Conservation (phyloP, 2,888 invertebrate species). For the Philonicus albiceps region DNA sequence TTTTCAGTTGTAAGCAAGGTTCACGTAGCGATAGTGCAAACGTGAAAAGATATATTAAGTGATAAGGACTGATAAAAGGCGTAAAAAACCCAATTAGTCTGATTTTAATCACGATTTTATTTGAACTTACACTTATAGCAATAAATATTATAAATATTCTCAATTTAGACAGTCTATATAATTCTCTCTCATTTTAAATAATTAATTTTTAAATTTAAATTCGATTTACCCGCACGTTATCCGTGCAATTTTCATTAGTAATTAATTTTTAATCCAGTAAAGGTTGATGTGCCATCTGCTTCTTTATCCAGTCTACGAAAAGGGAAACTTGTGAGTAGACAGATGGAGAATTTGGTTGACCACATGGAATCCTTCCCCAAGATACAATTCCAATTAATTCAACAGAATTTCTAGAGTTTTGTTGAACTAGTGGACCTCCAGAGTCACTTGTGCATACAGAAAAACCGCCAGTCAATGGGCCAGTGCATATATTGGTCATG, state of each 20-base stretch:
- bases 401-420: conserved; percentile 39
- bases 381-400: conserved; percentile 65
- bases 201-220: background rate
- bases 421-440: conserved; percentile 60
- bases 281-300: background rate
- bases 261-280: background rate
- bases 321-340: conserved; percentile 65
- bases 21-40: background rate
- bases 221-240: background rate
- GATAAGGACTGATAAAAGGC: background rate
- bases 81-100: background rate
- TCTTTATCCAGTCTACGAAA: conserved; percentile 62
- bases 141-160: background rate
- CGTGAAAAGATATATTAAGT: background rate
- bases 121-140: background rate
- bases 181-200: background rate
- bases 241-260: background rate
- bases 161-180: background rate
- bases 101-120: background rate
- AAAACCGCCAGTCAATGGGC: conserved; percentile 59
- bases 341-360: conserved; percentile 61
- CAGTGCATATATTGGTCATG: conserved; percentile 61
- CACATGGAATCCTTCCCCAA: conserved; percentile 65
- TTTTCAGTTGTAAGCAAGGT: background rate
- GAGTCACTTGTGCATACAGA: conserved; percentile 61